Evolutionary conservation across 1,140 invertebrate species (phyloP).

Genomic region (Dendroctonus valens): DNA sequence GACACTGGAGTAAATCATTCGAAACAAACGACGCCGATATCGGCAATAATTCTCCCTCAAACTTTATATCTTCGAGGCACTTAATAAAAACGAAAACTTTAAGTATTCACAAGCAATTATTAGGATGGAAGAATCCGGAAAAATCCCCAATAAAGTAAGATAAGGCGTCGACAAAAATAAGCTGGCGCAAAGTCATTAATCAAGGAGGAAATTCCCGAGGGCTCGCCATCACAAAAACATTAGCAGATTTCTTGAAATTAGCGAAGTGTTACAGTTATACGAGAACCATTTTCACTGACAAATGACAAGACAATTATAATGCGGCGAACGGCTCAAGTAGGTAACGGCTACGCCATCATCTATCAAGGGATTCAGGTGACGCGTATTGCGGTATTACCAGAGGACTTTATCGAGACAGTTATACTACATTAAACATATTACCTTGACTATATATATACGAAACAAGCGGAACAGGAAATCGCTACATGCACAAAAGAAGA

Average conservation of each 20-base stretch:
- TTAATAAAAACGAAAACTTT: constrained; percentile 5
- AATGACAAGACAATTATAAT: constrained; percentile 41
- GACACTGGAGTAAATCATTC: too few relatives aligned
- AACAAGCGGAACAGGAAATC: too few relatives aligned
- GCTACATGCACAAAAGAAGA: too few relatives aligned
- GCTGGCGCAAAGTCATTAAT: constrained; percentile 24
- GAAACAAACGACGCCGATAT: too few relatives aligned
- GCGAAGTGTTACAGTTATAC: constrained; percentile 20
- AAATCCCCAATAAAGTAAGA: constrained; percentile 31
- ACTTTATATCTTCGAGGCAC: not conserved
- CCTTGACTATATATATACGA: too few relatives aligned
- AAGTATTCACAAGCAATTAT: constrained; percentile 12
- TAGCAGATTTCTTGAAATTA: constrained; percentile 32
- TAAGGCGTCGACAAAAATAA: constrained; percentile 28
- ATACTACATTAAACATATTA: too few relatives aligned
- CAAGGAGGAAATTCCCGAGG: constrained; percentile 18
- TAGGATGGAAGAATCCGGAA: constrained; percentile 9
- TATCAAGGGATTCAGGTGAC: constrained; percentile 1
- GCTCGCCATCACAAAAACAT: constrained; percentile 30
- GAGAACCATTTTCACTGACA: constrained; percentile 37
- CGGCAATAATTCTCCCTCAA: too few relatives aligned
- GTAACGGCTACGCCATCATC: constrained; percentile 1
- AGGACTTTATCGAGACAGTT: too few relatives aligned
- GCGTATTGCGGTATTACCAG: too few relatives aligned
- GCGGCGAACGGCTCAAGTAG: constrained; percentile 3